Evolutionary conservation across 1,140 invertebrate species (phyloP), one percentile per base, ranked within the genome.

Genomic region (Rhysida immarginata): DNA sequence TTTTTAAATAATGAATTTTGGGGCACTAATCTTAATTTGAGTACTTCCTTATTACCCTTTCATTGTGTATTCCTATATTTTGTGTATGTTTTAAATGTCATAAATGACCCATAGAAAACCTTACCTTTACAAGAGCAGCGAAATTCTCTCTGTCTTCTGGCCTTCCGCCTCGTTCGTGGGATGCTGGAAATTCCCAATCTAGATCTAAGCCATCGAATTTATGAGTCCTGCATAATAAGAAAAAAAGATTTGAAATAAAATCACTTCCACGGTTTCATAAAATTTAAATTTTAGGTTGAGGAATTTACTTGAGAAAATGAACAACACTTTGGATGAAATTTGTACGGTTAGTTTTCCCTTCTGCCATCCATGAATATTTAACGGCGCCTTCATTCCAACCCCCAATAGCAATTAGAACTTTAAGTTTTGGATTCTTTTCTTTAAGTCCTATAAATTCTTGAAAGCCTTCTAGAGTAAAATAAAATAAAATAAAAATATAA

Each of bases 171-270:
- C 49, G 8, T 66, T 96, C 92, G 42, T 92, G 74, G 67, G 84
- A 82, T 0, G 85, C 83, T 0, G 93, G 93, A 74, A 96, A 96
- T 67, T 96, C 92, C 91, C 92, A 97, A 67, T 96, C 92, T 60
- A 97, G 74, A 71, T 97, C 93, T 23, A 97, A 77, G 8, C 94
- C 94, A 72, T 97, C 92, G 68, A 97, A 97, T 63, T 88, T 84
- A 67, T 94, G 88, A 64, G 90, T 82, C 59, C 92, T n/a, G n/a
- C n/a, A n/a, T n/a, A n/a, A n/a, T n/a, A n/a, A n/a, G n/a, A n/a
- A n/a, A n/a, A n/a, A n/a, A n/a, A n/a, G n/a, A n/a, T n/a, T n/a
- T n/a, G n/a, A n/a, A n/a, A n/a, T n/a, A n/a, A n/a, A n/a, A n/a
- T n/a, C n/a, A n/a, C n/a, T n/a, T n/a, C n/a, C n/a, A n/a, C n/a